A percentile compares a stretch with the other conserved stretches of the same genome.
Conservation (phyloP, 2,113 vertebrate species). For the Dromaius novaehollandiae region DNA sequence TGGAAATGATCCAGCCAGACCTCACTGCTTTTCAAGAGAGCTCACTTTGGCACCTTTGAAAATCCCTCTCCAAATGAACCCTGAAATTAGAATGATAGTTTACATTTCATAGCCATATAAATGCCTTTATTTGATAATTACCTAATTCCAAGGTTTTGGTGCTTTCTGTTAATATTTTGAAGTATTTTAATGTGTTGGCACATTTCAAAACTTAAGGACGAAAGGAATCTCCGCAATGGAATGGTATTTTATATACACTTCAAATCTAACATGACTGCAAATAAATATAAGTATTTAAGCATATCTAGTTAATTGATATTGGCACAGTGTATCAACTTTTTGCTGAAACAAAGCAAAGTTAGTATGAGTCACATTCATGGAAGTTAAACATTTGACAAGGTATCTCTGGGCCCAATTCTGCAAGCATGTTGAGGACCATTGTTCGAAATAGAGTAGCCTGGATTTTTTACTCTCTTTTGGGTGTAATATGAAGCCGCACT, state of each 20-base stretch:
- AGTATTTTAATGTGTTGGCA: not conserved
- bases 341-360: not conserved
- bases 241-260: not conserved
- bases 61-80: not conserved
- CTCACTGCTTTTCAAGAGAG: not conserved
- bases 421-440: not conserved
- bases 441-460: not conserved
- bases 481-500: not conserved
- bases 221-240: not conserved
- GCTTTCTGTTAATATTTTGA: not conserved
- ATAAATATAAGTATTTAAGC: not conserved
- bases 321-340: not conserved
- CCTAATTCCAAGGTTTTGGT: not conserved
- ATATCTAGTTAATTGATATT: not conserved
- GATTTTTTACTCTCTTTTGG: not conserved
- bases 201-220: not conserved
- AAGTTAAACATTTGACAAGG: not conserved
- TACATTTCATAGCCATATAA: not conserved
- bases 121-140: not conserved
- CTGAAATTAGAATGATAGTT: not conserved
- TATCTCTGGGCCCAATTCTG: not conserved
- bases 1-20: not conserved
- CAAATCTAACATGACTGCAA: not conserved
- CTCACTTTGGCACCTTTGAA: not conserved
- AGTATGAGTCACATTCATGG: not conserved